Conservation (phyloP, 2,888 invertebrate species). For the Nomada flava region DNA sequence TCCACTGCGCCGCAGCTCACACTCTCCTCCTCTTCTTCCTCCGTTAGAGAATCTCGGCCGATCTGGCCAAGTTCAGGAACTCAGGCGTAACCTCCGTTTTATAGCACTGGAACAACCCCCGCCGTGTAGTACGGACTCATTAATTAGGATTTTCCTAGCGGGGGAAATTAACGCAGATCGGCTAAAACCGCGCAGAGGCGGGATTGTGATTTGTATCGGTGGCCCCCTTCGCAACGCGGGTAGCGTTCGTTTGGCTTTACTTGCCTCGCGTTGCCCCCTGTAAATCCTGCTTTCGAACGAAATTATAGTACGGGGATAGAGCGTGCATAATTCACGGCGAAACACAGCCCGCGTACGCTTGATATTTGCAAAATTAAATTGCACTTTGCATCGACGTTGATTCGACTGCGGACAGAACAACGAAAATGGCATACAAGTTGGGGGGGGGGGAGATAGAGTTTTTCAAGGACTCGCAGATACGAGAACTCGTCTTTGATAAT, state of each 20-base stretch:
- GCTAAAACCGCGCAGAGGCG: constrained; percentile 58
- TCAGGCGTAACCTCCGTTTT: constrained; percentile 36
- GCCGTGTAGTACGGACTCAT: constrained; percentile 73
- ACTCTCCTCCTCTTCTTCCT: constrained; percentile 3
- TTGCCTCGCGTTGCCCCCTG: neutral
- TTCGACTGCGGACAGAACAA: neutral
- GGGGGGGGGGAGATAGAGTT: neutral
- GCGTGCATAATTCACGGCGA: neutral
- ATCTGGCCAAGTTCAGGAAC: constrained; percentile 50
- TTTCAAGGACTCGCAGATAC: constrained; percentile 24
- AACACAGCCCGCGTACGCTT: too few relatives aligned
- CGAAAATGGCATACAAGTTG: neutral
- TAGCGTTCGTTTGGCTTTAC: neutral
- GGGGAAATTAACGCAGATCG: constrained; percentile 68
- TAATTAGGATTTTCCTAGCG: constrained; percentile 77
- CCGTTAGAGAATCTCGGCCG: constrained; percentile 14
- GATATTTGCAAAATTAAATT: neutral
- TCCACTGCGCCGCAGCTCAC: constrained; percentile 34
- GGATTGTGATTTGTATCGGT: constrained; percentile 66
- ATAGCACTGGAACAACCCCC: constrained; percentile 32
- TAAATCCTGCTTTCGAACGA: constrained; percentile 15
- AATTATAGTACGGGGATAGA: neutral
- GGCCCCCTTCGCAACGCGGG: constrained; percentile 23
- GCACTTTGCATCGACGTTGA: neutral
- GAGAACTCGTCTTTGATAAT: constrained; percentile 74